Base-by-base conservation (phyloP, 2,113 vertebrate species). In the Turdus rufiventris region DNA sequence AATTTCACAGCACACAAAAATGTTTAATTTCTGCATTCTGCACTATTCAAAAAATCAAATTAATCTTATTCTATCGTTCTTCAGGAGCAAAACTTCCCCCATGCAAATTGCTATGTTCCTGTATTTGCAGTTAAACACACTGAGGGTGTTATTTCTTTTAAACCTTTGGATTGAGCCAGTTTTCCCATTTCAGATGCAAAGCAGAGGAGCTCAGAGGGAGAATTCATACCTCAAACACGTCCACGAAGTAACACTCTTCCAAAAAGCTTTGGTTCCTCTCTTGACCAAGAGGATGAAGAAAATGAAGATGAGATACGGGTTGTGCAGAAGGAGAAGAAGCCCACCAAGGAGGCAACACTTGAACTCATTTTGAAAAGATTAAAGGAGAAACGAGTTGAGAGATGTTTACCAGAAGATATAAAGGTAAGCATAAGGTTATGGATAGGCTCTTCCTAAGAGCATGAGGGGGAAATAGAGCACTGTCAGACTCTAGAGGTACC, bases 191-290 rank as follows among this genome's bases (percentile, higher is more conserved):
- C 94, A 99, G 99, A 99, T 96, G 98, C 98, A 97, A 99, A 99
- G 97, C 99, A 99, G 86, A 99, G 98, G 75, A 98, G 96, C 61
- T 97, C 96, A 58, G 99, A 99, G 96, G 98, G 98, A 50, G 99
- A 99, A 96, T 98, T 99, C 90, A 98, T 98, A 91, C 98, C 99
- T 86, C 98, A 98, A 93, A 96, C 98, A 56, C 99, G 99, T 65
- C 99, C 99, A 50, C 98, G 99, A 54, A 99, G 99, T 97, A 99
- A 99, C 98, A 99, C 99, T 66, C 98, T 99, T 95, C 99, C 99
- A 96, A 99, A 99, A 96, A 99, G 99, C 97, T 99, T 99, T 86
- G 99, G 99, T 77, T 99, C 99, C 85, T 99, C 99, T 36, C 97
- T 99, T 96, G 99, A 99, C 82, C 98, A 99, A 71, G 96, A 98